A percentile compares a stretch with the other conserved stretches of the same genome.
phyloP scores from a whole-genome alignment of 2,113 vertebrate species.

The Clarias macrocephalus region DNA sequence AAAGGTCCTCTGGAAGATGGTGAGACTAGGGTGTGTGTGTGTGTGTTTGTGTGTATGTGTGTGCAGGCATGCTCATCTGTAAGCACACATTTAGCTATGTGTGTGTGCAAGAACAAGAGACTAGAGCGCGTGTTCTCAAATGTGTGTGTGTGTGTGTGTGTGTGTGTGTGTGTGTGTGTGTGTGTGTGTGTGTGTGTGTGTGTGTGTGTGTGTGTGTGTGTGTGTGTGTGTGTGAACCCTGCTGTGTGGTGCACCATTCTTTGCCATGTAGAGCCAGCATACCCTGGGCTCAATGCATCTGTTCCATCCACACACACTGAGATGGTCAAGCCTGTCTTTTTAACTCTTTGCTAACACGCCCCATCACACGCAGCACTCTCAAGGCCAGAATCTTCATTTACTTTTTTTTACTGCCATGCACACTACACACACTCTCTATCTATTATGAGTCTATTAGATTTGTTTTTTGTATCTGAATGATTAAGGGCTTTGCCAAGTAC shows the following conservation, averaged over 20 bases:
- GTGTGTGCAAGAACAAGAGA: not conserved
- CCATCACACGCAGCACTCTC: not conserved
- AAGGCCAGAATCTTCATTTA: constrained; percentile 1
- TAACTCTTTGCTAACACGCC: constrained; percentile 34
- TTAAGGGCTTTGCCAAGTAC: not conserved
- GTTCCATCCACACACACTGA: constrained; percentile 48
- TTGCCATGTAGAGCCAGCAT: constrained; percentile 48
- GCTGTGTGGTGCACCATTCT: constrained; percentile 45
- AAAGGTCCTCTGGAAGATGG: not conserved
- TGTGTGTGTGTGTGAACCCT: constrained; percentile 25
- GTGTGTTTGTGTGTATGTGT: constrained; percentile 23
- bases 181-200: constrained; percentile 51
- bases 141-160: constrained; percentile 48
- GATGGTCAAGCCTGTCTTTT: constrained; percentile 14
- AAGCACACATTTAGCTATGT: not conserved
- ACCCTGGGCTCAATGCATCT: constrained; percentile 56
- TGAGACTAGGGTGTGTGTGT: not conserved
- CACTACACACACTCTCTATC: not conserved
- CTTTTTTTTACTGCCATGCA: not conserved
- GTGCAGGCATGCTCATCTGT: not conserved
- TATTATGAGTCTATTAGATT: not conserved
- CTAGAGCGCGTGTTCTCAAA: not conserved
- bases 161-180: constrained; percentile 1
- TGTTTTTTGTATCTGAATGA: not conserved
- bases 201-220: not conserved